Evolutionary conservation across 2,888 invertebrate species (phyloP).

Genomic region (Tachina lurida): DNA sequence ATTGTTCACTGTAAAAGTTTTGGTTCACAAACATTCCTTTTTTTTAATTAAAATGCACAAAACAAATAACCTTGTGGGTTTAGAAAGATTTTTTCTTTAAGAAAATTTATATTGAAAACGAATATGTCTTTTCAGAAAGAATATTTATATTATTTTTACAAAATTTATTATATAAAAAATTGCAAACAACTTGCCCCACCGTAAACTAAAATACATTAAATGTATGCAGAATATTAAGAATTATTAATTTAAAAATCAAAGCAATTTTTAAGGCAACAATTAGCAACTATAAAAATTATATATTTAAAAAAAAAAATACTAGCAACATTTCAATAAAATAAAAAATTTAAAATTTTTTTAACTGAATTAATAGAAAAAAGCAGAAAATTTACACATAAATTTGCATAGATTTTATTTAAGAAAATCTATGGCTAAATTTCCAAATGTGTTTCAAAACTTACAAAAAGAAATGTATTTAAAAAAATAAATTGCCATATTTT

Average conservation of each 20-base stretch:
- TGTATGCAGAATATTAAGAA: slow-evolving; percentile 67
- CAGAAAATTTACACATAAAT: slow-evolving; percentile 72
- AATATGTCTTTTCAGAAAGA: slow-evolving; percentile 69
- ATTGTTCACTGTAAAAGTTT: slow-evolving; percentile 47
- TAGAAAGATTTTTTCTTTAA: slow-evolving; percentile 64
- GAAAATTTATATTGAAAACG: slow-evolving; percentile 72
- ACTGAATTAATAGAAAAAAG: slow-evolving; percentile 50
- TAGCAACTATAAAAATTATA: slow-evolving; percentile 31
- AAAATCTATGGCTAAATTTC: slow-evolving; percentile 81
- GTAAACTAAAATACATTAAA: slow-evolving; percentile 72
- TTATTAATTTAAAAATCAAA: slow-evolving; percentile 34
- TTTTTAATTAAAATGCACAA: not conserved
- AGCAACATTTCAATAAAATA: slow-evolving; percentile 64
- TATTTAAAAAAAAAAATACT: slow-evolving; percentile 38
- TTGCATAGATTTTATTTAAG: slow-evolving; percentile 81
- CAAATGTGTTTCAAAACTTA: slow-evolving; percentile 73
- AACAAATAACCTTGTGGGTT: slow-evolving; percentile 21
- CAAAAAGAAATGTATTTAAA: slow-evolving; percentile 43
- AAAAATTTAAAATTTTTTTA: slow-evolving; percentile 19
- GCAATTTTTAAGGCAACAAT: slow-evolving; percentile 45
- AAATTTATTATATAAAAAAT: slow-evolving; percentile 69
- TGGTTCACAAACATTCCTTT: slow-evolving; percentile 13
- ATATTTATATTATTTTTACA: slow-evolving; percentile 68
- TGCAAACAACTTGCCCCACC: slow-evolving; percentile 80
- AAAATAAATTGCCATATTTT: slow-evolving; percentile 74